These are phyloP conservation scores for Rhagium mordax DNA, from an alignment of 2,888 invertebrate genomes.

Conservation along the genomic window DNA sequence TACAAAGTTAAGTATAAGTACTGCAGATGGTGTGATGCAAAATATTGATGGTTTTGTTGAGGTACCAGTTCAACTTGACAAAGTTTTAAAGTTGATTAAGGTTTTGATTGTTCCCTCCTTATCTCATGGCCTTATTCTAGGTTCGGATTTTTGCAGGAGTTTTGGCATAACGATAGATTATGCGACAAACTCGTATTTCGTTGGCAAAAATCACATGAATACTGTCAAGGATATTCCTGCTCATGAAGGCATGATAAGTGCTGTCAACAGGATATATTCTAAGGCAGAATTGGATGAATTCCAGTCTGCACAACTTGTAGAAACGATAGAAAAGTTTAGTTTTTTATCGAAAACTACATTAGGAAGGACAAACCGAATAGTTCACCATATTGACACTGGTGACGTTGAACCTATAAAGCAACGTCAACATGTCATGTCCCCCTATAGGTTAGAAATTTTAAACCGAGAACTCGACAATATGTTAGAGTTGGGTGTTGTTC, in stretches of 20 bases:
- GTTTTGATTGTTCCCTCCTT: not conserved
- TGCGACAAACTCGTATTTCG: not conserved
- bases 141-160: not conserved
- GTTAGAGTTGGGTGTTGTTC: slow-evolving; percentile 52
- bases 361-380: not conserved
- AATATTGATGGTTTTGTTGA: not conserved
- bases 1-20: not conserved
- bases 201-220: not conserved
- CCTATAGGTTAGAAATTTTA: slow-evolving; percentile 8
- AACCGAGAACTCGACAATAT: slow-evolving; percentile 39
- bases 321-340: not conserved
- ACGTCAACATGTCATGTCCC: slow-evolving; percentile 1
- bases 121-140: not conserved
- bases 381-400: not conserved
- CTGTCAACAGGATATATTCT: not conserved
- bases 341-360: not conserved
- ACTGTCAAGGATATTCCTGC: not conserved
- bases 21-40: not conserved
- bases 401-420: not conserved
- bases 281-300: not conserved
- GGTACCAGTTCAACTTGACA: not conserved
- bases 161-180: not conserved
- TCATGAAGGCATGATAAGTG: not conserved
- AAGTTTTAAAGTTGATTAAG: not conserved
- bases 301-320: not conserved